Evolutionary conservation across 2,888 invertebrate species (phyloP).

Genomic region (Cremastinae sp.): DNA sequence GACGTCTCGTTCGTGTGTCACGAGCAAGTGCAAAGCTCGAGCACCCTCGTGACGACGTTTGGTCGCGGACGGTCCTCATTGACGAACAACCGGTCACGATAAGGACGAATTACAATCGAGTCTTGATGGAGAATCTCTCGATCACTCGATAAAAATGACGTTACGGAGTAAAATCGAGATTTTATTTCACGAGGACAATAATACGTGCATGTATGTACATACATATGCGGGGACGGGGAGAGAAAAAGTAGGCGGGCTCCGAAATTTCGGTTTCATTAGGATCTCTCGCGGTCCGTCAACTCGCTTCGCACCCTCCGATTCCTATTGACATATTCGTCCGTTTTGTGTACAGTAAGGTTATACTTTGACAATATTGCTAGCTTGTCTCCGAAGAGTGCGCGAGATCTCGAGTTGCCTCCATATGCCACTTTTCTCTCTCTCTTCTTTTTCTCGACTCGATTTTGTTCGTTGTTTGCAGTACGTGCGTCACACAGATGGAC

Average conservation of each 20-base stretch:
- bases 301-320: constrained; percentile 69
- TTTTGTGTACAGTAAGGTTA: constrained; percentile 63
- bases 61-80: constrained; percentile 60
- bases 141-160: constrained; percentile 33
- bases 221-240: constrained; percentile 36
- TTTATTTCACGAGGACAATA: background rate
- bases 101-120: constrained; percentile 57
- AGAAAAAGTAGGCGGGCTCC: constrained; percentile 49
- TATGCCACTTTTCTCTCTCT: background rate
- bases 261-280: constrained; percentile 68
- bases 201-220: too few relatives aligned
- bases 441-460: constrained; percentile 43
- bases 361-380: constrained; percentile 59
- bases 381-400: constrained; percentile 43
- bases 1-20: constrained; percentile 57
- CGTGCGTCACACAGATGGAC: constrained; percentile 67
- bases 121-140: constrained; percentile 8
- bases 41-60: constrained; percentile 30
- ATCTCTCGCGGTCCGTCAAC: constrained; percentile 63
- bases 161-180: background rate
- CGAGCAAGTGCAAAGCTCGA: constrained; percentile 46
- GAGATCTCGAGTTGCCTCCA: constrained; percentile 20
- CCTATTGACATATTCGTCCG: constrained; percentile 60
- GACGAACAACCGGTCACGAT: constrained; percentile 64
- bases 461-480: constrained; percentile 69